phyloP scores from a whole-genome alignment of 1,140 invertebrate genomes.

The Zaprionus davidi region DNA sequence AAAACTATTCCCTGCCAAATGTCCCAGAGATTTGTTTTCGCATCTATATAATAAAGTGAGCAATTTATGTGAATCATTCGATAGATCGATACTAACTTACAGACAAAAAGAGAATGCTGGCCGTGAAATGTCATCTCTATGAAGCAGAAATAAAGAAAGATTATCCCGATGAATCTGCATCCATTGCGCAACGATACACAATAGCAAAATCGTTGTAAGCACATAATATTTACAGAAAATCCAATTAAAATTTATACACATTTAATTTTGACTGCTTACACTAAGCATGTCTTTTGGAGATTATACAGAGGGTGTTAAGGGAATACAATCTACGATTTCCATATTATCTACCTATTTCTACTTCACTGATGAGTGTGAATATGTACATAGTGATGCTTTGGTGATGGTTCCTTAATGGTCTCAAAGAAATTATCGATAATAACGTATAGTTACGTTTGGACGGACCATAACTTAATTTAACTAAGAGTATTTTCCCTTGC shows the following conservation, averaged over 20 bases:
- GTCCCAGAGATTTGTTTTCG: constrained; percentile 27
- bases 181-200: constrained; percentile 38
- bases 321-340: no score
- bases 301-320: no score
- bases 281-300: not conserved
- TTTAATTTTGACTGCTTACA: constrained; percentile 35
- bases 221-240: no score
- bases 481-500: no score
- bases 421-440: no score
- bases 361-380: no score
- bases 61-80: not conserved
- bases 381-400: no score
- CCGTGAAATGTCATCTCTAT: constrained; percentile 45
- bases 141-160: constrained; percentile 41
- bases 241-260: not conserved
- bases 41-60: not conserved
- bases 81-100: constrained; percentile 23
- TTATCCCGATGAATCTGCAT: constrained; percentile 35
- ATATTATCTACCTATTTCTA: no score
- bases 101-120: constrained; percentile 42
- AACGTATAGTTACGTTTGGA: no score
- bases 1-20: constrained; percentile 18
- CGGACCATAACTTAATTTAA: no score
- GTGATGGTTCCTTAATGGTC: no score
- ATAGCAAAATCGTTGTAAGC: constrained; percentile 32